These are phyloP conservation scores for Molorchus minor DNA, from an alignment of 2,888 invertebrate genomes.

Conservation along the genomic window DNA sequence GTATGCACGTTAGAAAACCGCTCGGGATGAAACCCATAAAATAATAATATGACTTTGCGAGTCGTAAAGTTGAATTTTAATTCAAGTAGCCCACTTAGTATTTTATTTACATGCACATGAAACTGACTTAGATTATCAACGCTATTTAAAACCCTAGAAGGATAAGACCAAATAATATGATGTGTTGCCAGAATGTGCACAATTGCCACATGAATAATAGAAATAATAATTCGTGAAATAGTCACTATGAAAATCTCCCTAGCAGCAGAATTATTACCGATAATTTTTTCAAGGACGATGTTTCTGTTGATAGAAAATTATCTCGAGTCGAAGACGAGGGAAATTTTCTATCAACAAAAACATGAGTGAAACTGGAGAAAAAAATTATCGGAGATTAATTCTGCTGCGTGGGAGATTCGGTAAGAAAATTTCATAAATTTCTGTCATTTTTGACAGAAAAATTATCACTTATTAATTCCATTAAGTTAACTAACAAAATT, in stretches of 20 bases:
- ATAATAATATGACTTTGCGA: constrained; percentile 15
- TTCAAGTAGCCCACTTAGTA: constrained; percentile 5
- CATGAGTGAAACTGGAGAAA: too few species aligned
- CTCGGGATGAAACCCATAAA: constrained; percentile 16
- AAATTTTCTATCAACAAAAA: too few species aligned
- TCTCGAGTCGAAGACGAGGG: too few species aligned
- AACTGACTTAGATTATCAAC: not conserved
- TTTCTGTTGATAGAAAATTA: too few species aligned
- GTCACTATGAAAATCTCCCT: not conserved
- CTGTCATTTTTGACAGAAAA: too few species aligned
- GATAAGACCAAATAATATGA: not conserved
- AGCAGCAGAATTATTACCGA: not conserved
- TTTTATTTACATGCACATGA: constrained; percentile 9
- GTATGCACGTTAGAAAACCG: not conserved
- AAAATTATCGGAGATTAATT: too few species aligned
- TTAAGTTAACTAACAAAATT: too few species aligned
- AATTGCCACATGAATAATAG: not conserved
- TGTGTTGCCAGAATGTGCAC: too few species aligned
- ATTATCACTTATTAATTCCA: too few species aligned
- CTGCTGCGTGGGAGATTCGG: too few species aligned
- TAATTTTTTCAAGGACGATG: not conserved
- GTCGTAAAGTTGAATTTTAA: constrained; percentile 3
- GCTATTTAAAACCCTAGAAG: not conserved
- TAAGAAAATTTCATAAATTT: too few species aligned
- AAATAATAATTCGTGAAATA: not conserved